Base-by-base conservation (phyloP, 2,797 vertebrate species). In the Kryptopterus vitreolus region DNA sequence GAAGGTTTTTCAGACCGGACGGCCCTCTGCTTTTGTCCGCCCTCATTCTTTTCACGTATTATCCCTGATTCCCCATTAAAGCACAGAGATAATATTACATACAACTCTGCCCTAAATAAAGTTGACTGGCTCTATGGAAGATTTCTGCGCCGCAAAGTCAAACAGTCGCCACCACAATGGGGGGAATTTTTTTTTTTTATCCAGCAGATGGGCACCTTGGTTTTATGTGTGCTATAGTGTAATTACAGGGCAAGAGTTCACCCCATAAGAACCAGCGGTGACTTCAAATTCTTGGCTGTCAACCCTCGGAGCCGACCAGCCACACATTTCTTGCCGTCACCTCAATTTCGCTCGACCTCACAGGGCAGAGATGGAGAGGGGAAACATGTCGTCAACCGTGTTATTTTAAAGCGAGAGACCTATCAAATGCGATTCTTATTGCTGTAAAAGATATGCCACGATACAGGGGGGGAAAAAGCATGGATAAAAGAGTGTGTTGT, bases 231-330 rank as follows among this genome's bases (percentile, higher is more conserved):
- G 87, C 87, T 84, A 81, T 87, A 86, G 84, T 87, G 90, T 92
- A 90, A 93, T 93, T 91, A 92, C 91, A 93, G 90, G 89, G 91
- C 89, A 91, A 88, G 88, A 88, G 92, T 90, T 90, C 89, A 91
- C 77, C 87, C 89, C 87, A 86, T 89, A 83, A 77, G 88, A 90
- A 84, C 88, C 86, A 83, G 84, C 76, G 85, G 81, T 52, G 48
- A 53, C 43, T 24, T 16, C n/a, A 55, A 52, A 87, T 88, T 85
- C 87, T 83, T 83, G 83, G 78, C 88, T 89, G 89, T 90, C 90
- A 88, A 86, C 59, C 22, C 29, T 53, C 11, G 22, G 55, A 66
- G 24, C 26, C n/a, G 35, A 69, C 33, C 65, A 58, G 63, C 58
- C 75, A 78, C 71, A 65, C 12, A 31, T 61, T 75, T 69, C 62